phyloP scores from a whole-genome alignment of 2,888 invertebrate genomes.

The Gibbula magus region DNA sequence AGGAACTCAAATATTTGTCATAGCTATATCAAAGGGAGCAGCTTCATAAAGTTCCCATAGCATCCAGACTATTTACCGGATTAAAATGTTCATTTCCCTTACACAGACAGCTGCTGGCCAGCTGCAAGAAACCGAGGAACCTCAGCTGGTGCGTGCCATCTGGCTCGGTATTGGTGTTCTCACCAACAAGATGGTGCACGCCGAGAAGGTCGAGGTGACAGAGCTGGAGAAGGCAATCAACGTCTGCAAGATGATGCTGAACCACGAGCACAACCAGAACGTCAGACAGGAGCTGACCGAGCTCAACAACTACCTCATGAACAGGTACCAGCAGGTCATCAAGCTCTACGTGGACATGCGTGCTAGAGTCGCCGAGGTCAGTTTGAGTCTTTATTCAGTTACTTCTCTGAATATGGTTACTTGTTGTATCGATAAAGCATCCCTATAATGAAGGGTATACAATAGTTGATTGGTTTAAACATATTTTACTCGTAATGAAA shows the following conservation, averaged over 20 bases:
- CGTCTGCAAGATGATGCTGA: slow-evolving; percentile 36
- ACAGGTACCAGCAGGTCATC: slow-evolving; percentile 30
- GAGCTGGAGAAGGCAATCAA: slow-evolving; percentile 49
- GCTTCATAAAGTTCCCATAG: too few relatives aligned
- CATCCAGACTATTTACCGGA: too few relatives aligned
- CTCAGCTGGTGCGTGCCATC: slow-evolving; percentile 34
- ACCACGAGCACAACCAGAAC: slow-evolving; percentile 14
- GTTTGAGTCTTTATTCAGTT: background rate
- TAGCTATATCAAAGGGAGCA: too few relatives aligned
- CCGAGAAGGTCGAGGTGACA: slow-evolving; percentile 14
- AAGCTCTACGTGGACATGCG: slow-evolving; percentile 35
- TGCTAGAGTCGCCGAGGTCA: slow-evolving; percentile 50
- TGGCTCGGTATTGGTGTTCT: slow-evolving; percentile 51
- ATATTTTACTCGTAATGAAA: too few relatives aligned
- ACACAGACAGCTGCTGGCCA: background rate
- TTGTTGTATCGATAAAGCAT: background rate
- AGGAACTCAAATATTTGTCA: too few relatives aligned
- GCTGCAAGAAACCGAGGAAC: background rate
- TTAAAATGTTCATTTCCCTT: too few relatives aligned
- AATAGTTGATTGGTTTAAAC: too few relatives aligned
- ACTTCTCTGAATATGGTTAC: background rate
- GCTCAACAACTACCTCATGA: slow-evolving; percentile 31
- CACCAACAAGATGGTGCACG: slow-evolving; percentile 40
- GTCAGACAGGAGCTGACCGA: slow-evolving; percentile 39
- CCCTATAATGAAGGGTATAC: too few relatives aligned